Percentiles rank a stretch among this genome's conserved stretches.
Conservation (phyloP, 2,888 invertebrate genomes). For the Dugesia japonica region DNA sequence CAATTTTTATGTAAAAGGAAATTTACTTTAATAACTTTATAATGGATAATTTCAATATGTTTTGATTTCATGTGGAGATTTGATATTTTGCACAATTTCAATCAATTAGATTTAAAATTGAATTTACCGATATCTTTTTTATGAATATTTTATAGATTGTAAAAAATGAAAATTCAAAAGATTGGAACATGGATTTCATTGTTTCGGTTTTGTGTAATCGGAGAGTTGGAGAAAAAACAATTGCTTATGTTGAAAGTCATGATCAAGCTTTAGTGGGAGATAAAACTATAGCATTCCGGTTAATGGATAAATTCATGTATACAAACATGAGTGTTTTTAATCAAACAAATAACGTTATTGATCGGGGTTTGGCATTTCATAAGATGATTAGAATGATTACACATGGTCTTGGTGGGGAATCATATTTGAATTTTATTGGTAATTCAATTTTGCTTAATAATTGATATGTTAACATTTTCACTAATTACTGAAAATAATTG, state of each 20-base stretch:
- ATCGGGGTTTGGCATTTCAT: slow-evolving; percentile 82
- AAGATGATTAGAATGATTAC: slow-evolving; percentile 88
- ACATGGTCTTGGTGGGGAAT: slow-evolving; percentile 82
- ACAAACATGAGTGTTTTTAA: slow-evolving; percentile 68
- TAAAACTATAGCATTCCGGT: slow-evolving; percentile 95
- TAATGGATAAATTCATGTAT: slow-evolving; percentile 98
- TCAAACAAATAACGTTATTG: slow-evolving; percentile 54
- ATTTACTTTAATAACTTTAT: no score
- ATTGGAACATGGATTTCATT: slow-evolving; percentile 79
- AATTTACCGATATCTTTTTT: no score
- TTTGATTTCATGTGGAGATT: no score
- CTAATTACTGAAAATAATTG: no score
- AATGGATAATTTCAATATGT: no score
- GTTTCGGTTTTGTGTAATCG: slow-evolving; percentile 80
- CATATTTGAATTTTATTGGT: slow-evolving; percentile 93
- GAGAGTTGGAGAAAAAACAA: slow-evolving; percentile 79
- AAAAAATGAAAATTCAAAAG: slow-evolving; percentile 60
- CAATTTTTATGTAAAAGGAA: no score
- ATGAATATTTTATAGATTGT: slow-evolving; percentile 36
- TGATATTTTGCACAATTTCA: no score
- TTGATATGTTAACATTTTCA: no score
- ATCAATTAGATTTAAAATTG: no score
- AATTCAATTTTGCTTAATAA: no score
- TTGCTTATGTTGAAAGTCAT: slow-evolving; percentile 92
- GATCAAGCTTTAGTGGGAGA: slow-evolving; percentile 94